Conservation (phyloP, 2,113 vertebrate genomes). For the Chaetodon trifascialis region DNA sequence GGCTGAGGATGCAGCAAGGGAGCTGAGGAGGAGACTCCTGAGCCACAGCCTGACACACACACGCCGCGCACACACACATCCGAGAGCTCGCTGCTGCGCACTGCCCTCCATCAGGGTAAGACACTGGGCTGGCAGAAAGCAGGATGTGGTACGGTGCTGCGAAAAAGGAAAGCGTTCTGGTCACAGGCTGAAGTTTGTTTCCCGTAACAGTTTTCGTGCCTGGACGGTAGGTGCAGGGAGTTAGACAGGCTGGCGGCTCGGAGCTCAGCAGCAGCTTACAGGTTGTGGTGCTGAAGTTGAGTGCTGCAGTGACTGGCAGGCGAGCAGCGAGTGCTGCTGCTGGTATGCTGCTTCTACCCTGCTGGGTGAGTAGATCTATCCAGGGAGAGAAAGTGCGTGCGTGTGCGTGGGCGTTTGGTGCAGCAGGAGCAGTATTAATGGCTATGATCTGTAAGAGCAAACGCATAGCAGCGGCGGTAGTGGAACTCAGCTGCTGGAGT, state of each 20-base stretch:
- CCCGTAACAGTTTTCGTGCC: conserved; percentile 42
- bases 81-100: conserved; percentile 72
- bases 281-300: conserved; percentile 76
- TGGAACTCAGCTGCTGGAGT: conserved; percentile 65
- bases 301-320: conserved; percentile 70
- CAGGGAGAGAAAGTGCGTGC: conserved; percentile 50
- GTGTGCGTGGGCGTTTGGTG: conserved; percentile 69
- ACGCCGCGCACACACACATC: conserved; percentile 48
- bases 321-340: conserved; percentile 60
- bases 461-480: conserved; percentile 58
- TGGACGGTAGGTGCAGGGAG: conserved; percentile 37
- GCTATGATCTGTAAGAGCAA: conserved; percentile 77
- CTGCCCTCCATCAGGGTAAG: conserved; percentile 77
- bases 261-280: conserved; percentile 63
- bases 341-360: conserved; percentile 77
- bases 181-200: conserved; percentile 45
- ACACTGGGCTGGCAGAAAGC: conserved; percentile 51
- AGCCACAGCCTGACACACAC: conserved; percentile 58
- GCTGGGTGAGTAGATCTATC: conserved; percentile 76
- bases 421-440: conserved; percentile 78
- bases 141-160: conserved; percentile 62
- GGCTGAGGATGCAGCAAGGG: conserved; percentile 75
- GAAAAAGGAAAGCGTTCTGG: conserved; percentile 48
- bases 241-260: conserved; percentile 43
- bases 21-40: conserved; percentile 75